Conservation (phyloP, 2,797 vertebrate genomes). For the Melanotaenia trifasciata region DNA sequence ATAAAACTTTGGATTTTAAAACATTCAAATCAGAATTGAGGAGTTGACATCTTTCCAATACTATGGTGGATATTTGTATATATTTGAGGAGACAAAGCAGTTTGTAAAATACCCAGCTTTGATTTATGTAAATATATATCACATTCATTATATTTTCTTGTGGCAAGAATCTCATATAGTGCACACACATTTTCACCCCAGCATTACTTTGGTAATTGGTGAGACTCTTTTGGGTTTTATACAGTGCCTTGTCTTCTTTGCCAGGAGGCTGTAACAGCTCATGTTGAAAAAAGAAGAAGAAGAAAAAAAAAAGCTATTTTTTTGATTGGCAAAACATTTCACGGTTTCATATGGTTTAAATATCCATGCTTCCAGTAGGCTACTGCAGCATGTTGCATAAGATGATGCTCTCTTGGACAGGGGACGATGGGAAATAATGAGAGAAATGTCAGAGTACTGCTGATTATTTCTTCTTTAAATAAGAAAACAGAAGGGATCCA, state of each 20-base stretch:
- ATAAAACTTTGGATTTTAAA: background rate
- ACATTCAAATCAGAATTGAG: background rate
- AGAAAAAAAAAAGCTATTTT: slow-evolving; percentile 3
- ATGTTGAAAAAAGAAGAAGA: background rate
- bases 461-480: background rate
- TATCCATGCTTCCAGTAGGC: background rate
- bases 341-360: background rate
- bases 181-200: background rate
- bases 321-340: slow-evolving; percentile 9
- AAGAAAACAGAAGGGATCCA: background rate
- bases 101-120: background rate
- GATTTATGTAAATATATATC: background rate
- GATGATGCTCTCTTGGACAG: background rate
- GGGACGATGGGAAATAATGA: background rate
- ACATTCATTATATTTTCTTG: background rate
- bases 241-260: background rate
- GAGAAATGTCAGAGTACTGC: background rate
- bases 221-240: slow-evolving; percentile 1
- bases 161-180: background rate
- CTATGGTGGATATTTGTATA: no score
- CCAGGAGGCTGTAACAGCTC: slow-evolving; percentile 1
- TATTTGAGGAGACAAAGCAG: background rate
- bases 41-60: background rate
- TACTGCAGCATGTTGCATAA: background rate
- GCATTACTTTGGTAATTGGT: background rate